Evolutionary conservation across 53 echinoderm and acorn worm species (phyloP), one percentile per base, ranked within the genome.

Genomic region (Antedon mediterranea): DNA sequence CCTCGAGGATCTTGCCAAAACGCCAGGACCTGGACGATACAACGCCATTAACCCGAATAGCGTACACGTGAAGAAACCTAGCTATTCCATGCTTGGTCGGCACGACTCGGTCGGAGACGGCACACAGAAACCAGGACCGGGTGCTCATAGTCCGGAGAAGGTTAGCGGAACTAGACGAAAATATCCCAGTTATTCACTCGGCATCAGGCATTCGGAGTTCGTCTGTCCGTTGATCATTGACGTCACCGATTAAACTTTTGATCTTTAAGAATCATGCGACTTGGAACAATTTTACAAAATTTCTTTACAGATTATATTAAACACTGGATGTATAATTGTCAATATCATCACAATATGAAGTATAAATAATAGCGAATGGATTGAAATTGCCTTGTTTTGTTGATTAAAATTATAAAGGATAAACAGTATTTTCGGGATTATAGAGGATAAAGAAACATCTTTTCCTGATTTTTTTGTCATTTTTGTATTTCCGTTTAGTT

Each of bases 21-120:
- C 92, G n/a, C 98, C 98, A 0, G 98, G 98, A 1, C 98, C 98
- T 29, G 92, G 98, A 0, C 87, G 92, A 43, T 92, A 98, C 76
- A 43, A 88, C 76, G 90, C 90, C 0, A 83, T 90, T 5, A 85
- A 86, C 32, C 98, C 98, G 18, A 88, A 98, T 73, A 34, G 87
- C 15, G 86, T 82, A 29, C 82, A 81, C 27, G 76, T 81, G 82
- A 90, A 98, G 82, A 90, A 88, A 37, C 98, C 98, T 26, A 81
- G 87, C 28, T 98, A 98, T 57, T 98, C 98, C 28, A 91, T 98
- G 91, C 83, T 98, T 2, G 98, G 98, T 0, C 84, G 98, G 32
- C 85, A 91, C 76, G 79, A 80, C 30, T 73, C 89, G 82, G 78
- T 86, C n/a, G 90, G 89, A 31, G 98, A 98, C 73, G 86, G 88